Evolutionary conservation across 2,113 vertebrate genomes (phyloP).

Genomic region (Rhinichthys klamathensis): DNA sequence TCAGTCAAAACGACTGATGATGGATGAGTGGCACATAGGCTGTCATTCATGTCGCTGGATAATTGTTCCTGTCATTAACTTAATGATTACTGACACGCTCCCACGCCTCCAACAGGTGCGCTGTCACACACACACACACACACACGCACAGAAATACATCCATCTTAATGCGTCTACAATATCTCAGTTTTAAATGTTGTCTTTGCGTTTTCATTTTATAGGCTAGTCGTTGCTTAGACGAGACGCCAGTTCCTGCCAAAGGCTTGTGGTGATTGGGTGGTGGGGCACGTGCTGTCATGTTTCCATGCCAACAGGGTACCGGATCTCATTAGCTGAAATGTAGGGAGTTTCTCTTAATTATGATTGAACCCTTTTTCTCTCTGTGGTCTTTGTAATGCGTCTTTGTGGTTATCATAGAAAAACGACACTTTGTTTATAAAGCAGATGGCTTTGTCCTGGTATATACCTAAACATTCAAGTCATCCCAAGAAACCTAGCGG

Average conservation of each 20-base stretch:
- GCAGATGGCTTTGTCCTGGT: constrained; percentile 36
- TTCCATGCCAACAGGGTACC: constrained; percentile 63
- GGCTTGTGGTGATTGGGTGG: constrained; percentile 13
- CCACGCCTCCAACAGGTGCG: constrained; percentile 48
- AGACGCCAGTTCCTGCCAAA: constrained; percentile 44
- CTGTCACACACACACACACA: neutral
- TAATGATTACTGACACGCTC: constrained; percentile 40
- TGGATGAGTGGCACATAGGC: neutral
- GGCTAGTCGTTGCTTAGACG: constrained; percentile 4
- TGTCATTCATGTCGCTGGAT: constrained; percentile 13
- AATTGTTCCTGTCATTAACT: constrained; percentile 44
- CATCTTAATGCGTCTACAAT: constrained; percentile 1
- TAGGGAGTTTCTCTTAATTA: constrained; percentile 58
- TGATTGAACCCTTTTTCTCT: constrained; percentile 41
- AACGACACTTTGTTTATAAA: constrained; percentile 20
- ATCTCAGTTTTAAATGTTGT: constrained; percentile 1
- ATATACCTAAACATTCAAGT: constrained; percentile 4
- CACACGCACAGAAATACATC: constrained; percentile 17
- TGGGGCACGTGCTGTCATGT: constrained; percentile 50
- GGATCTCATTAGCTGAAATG: constrained; percentile 60
- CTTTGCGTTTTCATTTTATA: neutral
- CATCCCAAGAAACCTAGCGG: neutral
- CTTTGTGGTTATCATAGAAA: neutral
- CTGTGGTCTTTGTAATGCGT: constrained; percentile 1
- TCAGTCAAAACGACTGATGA: constrained; percentile 37